These are phyloP conservation scores for Holothuria glaberrima DNA, from an alignment of 35 echinoderm and acorn worm species.

Conservation along the genomic window DNA sequence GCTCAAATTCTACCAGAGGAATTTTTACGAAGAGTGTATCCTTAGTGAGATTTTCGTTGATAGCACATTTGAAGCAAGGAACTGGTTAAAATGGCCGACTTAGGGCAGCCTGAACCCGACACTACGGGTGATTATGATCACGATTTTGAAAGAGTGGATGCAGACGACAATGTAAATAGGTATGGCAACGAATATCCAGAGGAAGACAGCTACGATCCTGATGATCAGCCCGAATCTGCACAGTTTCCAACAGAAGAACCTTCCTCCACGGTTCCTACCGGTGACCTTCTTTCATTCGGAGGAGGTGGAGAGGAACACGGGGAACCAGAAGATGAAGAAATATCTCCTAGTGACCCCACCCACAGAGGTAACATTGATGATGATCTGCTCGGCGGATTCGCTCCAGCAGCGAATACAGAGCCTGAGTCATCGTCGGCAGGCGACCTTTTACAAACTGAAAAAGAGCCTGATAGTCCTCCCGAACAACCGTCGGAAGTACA, in stretches of 20 bases:
- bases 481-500: constrained; percentile 7
- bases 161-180: constrained; percentile 4
- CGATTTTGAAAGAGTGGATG: constrained; percentile 55
- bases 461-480: constrained; percentile 8
- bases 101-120: constrained; percentile 26
- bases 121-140: constrained; percentile 49
- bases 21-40: too few relatives aligned
- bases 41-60: too few relatives aligned
- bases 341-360: not conserved
- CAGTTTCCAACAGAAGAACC: constrained; percentile 55
- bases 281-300: constrained; percentile 44
- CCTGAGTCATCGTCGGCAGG: constrained; percentile 37
- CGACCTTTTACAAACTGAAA: constrained; percentile 38
- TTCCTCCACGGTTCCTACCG: constrained; percentile 42
- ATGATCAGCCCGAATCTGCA: constrained; percentile 51
- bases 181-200: constrained; percentile 47
- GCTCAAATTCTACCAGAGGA: too few relatives aligned
- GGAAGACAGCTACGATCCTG: constrained; percentile 43
- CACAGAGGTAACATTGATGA: not conserved
- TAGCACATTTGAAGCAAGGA: too few relatives aligned
- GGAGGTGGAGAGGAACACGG: constrained; percentile 19
- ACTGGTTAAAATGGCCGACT: constrained; percentile 25
- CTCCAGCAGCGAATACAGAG: constrained; percentile 27
- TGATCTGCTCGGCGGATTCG: constrained; percentile 40
- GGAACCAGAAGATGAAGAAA: constrained; percentile 39